phyloP scores from a whole-genome alignment of 2,113 vertebrate genomes.

The Psilopogon haemacephalus region DNA sequence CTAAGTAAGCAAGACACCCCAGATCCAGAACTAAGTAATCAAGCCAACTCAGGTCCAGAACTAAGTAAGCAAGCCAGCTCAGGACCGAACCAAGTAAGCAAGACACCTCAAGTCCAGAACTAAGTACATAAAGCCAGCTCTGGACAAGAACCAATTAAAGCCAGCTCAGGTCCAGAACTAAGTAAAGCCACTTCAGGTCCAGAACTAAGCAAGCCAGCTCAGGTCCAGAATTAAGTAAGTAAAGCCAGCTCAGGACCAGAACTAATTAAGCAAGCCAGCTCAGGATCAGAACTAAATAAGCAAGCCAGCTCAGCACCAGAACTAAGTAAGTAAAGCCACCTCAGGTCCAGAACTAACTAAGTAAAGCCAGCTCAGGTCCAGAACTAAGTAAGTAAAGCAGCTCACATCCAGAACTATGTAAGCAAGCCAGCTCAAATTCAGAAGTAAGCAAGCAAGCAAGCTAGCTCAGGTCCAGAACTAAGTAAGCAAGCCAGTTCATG shows the following conservation, averaged over 20 bases:
- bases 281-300: not conserved
- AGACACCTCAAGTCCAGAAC: not conserved
- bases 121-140: not conserved
- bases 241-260: not conserved
- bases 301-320: no score
- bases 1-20: no score
- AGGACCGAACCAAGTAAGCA: no score
- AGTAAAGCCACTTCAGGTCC: no score
- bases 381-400: no score
- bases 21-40: no score
- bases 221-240: not conserved
- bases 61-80: not conserved
- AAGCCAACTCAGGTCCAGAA: not conserved
- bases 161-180: not conserved
- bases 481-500: not conserved
- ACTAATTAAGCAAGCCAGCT: not conserved
- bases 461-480: not conserved
- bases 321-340: not conserved
- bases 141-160: not conserved
- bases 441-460: no score
- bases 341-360: not conserved
- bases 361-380: not conserved
- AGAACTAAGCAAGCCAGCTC: not conserved
- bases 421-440: not conserved
- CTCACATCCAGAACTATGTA: no score